phyloP scores from a whole-genome alignment of 2,113 vertebrate species.

The Bujurquina vittata region DNA sequence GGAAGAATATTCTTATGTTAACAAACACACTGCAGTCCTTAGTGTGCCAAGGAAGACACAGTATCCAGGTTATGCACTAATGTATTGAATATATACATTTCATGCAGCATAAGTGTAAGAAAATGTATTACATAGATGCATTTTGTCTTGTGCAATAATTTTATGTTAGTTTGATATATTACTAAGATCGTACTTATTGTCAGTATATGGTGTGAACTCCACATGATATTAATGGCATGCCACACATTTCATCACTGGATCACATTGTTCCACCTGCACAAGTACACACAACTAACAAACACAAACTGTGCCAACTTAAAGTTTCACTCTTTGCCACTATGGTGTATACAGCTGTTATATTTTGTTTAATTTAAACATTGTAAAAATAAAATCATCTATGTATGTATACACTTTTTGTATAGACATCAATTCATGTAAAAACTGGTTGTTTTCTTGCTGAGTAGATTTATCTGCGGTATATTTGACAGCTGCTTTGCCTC shows the following conservation, averaged over 20 bases:
- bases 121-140: slow-evolving; percentile 40
- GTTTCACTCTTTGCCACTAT: slow-evolving; percentile 19
- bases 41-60: slow-evolving; percentile 31
- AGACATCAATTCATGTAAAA: slow-evolving; percentile 37
- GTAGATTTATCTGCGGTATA: slow-evolving; percentile 47
- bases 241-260: slow-evolving; percentile 39
- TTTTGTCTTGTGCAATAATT: slow-evolving; percentile 61
- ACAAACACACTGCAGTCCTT: not conserved
- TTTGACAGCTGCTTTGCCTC: slow-evolving; percentile 52
- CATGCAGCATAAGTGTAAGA: slow-evolving; percentile 47
- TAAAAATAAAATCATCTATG: slow-evolving; percentile 62
- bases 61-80: slow-evolving; percentile 20
- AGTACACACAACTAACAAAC: slow-evolving; percentile 5
- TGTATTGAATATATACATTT: slow-evolving; percentile 57
- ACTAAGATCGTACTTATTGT: slow-evolving; percentile 20
- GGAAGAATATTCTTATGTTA: slow-evolving; percentile 6
- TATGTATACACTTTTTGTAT: slow-evolving; percentile 62
- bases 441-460: slow-evolving; percentile 38
- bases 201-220: slow-evolving; percentile 46
- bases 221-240: slow-evolving; percentile 39
- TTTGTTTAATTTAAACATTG: slow-evolving; percentile 45
- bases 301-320: slow-evolving; percentile 12
- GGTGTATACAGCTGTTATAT: not conserved
- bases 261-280: slow-evolving; percentile 15
- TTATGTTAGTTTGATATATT: slow-evolving; percentile 44